phyloP scores from a whole-genome alignment of 2,888 invertebrate species.

The Clistopyga incitator region DNA sequence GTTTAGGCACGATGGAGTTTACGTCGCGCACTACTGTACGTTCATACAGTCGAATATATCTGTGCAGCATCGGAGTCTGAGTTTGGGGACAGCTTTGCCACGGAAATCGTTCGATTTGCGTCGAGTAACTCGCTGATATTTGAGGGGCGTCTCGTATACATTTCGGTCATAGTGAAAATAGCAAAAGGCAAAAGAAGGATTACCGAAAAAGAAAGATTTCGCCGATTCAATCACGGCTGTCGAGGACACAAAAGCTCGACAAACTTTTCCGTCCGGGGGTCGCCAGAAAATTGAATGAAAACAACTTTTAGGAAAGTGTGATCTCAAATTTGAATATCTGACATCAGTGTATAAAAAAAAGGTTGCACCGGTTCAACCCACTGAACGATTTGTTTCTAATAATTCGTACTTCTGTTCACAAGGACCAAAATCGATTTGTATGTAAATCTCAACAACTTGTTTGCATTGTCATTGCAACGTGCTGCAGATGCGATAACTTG shows the following conservation, averaged over 20 bases:
- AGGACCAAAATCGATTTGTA: not conserved
- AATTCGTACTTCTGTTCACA: not conserved
- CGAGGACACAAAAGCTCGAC: not conserved
- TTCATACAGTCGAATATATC: slow-evolving; percentile 42
- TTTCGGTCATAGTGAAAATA: not conserved
- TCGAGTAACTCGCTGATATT: slow-evolving; percentile 66
- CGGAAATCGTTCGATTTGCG: slow-evolving; percentile 70
- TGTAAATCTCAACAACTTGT: not conserved
- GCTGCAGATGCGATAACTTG: not conserved
- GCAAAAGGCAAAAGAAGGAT: not conserved
- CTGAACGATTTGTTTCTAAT: too few relatives aligned
- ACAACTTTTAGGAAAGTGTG: not conserved
- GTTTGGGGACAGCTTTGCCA: slow-evolving; percentile 67
- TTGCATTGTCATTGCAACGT: not conserved
- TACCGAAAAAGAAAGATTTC: not conserved
- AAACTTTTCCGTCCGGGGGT: not conserved
- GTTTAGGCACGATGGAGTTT: slow-evolving; percentile 65
- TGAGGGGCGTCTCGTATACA: slow-evolving; percentile 30
- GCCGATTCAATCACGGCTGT: not conserved
- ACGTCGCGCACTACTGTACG: slow-evolving; percentile 49
- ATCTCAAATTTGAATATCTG: too few relatives aligned
- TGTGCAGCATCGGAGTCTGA: slow-evolving; percentile 39
- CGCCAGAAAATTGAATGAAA: not conserved
- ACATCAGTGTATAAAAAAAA: too few relatives aligned
- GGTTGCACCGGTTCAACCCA: too few relatives aligned